Conservation (phyloP, 2,113 vertebrate genomes). For the Pomatostomus ruficeps region DNA sequence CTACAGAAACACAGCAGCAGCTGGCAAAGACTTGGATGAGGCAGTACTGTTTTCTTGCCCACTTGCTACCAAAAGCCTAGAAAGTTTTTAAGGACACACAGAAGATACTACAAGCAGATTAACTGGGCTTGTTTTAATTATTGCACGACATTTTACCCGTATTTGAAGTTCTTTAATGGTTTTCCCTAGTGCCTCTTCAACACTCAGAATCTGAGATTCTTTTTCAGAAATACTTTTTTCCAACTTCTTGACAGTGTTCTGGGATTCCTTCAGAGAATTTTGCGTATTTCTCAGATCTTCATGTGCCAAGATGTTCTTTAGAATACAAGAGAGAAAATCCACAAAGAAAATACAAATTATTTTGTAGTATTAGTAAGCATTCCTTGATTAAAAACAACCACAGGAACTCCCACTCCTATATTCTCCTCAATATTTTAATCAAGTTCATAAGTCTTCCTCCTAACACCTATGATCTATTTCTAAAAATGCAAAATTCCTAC, state of each 20-base stretch:
- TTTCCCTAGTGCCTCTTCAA: neutral
- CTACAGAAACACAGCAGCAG: neutral
- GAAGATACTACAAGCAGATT: neutral
- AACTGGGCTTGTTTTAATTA: neutral
- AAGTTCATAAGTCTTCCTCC: neutral
- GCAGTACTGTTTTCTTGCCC: neutral
- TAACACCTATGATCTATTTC: neutral
- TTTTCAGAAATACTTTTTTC: conserved; percentile 50
- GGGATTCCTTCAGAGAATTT: conserved; percentile 46
- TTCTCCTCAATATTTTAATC: neutral
- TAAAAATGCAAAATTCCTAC: conserved; percentile 29
- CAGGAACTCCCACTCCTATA: neutral
- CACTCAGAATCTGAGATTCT: neutral
- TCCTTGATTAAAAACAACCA: neutral
- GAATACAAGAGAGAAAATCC: neutral
- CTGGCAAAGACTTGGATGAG: neutral
- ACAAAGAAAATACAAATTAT: neutral
- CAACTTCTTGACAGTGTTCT: conserved; percentile 41
- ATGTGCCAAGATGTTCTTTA: conserved; percentile 68
- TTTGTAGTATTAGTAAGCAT: neutral
- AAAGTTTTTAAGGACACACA: neutral
- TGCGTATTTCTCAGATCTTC: conserved; percentile 66
- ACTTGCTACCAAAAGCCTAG: neutral
- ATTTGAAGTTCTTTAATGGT: conserved; percentile 13
- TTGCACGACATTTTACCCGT: neutral